Conservation (phyloP, 2,113 vertebrate genomes). For the Miniopterus natalensis region DNA sequence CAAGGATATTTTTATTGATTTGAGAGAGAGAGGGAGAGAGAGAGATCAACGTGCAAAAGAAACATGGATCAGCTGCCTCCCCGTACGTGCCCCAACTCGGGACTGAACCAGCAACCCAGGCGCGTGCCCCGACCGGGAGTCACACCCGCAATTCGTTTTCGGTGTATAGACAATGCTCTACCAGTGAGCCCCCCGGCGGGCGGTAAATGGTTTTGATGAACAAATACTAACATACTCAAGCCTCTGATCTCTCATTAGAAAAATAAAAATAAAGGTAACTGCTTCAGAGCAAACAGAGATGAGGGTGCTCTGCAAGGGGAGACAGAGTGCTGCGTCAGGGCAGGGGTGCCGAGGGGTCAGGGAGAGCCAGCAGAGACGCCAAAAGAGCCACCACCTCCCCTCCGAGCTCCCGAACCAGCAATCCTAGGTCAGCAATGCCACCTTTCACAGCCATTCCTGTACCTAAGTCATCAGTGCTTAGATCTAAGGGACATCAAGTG, state of each 20-base stretch:
- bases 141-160: background rate
- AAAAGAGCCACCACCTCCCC: background rate
- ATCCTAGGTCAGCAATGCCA: background rate
- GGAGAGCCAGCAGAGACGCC: background rate
- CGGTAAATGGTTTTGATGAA: background rate
- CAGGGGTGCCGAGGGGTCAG: background rate
- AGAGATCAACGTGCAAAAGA: background rate
- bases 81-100: background rate
- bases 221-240: background rate
- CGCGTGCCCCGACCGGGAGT: background rate
- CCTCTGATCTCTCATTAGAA: background rate
- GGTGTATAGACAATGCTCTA: background rate
- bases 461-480: background rate
- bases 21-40: background rate
- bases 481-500: background rate
- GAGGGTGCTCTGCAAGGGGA: background rate
- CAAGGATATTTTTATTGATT: background rate
- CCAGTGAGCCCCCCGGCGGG: background rate
- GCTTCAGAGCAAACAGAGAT: background rate
- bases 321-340: accelerated
- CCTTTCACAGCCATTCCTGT: background rate
- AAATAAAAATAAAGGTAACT: background rate
- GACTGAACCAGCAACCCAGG: background rate
- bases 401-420: background rate
- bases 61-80: background rate